Percentiles rank a stretch among this genome's conserved stretches.
Conservation (phyloP, 2,888 invertebrate genomes). For the Drosophila borborema region DNA sequence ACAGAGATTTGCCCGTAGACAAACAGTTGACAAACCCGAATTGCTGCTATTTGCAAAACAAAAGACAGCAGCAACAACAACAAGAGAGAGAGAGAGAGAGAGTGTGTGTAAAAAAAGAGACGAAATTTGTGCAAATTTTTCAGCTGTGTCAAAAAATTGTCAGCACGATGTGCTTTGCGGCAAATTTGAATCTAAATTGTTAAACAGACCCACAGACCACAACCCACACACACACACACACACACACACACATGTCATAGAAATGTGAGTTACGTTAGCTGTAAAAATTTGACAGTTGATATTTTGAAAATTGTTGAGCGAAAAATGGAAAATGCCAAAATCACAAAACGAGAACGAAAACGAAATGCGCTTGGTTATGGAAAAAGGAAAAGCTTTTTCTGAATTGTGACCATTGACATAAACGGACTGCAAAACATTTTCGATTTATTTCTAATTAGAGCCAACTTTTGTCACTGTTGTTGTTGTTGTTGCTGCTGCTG, state of each 20-base stretch:
- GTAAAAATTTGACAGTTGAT: conserved; percentile 83
- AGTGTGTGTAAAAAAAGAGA: conserved; percentile 31
- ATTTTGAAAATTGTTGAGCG: conserved; percentile 77
- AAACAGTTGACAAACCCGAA: conserved; percentile 66
- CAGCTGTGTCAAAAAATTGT: conserved; percentile 81
- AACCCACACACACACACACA: conserved; percentile 5
- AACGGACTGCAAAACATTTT: conserved; percentile 68
- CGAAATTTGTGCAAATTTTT: conserved; percentile 74
- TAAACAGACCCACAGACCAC: conserved; percentile 41
- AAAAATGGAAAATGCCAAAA: conserved; percentile 38
- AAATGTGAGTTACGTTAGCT: conserved; percentile 77
- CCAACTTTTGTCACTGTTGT: conserved; percentile 63
- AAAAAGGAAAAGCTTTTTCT: conserved; percentile 53
- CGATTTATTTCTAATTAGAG: conserved; percentile 83
- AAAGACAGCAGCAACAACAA: conserved; percentile 34
- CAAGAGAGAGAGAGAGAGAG: neutral
- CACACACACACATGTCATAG: conserved; percentile 49
- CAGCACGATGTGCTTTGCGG: conserved; percentile 63
- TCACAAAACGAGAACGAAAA: conserved; percentile 14
- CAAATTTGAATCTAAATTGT: conserved; percentile 66
- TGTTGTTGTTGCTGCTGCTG: conserved; percentile 25
- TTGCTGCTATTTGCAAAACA: conserved; percentile 66
- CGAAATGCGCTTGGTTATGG: conserved; percentile 25
- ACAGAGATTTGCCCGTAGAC: conserved; percentile 29
- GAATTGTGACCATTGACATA: conserved; percentile 69